phyloP scores from a whole-genome alignment of 2,113 vertebrate genomes.

The Phrynosoma platyrhinos region DNA sequence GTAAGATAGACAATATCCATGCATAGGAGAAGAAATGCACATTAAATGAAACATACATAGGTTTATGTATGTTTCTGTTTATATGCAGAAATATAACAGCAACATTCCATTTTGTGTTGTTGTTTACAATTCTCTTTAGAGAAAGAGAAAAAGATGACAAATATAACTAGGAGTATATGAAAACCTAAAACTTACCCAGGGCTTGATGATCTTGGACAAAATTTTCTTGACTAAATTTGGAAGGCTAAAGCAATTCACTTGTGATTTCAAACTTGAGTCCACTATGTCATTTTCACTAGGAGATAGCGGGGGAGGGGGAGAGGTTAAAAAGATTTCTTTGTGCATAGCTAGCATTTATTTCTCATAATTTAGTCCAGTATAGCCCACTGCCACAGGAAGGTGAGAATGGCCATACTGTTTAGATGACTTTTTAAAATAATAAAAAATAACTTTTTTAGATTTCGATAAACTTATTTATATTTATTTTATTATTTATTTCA shows the following conservation, averaged over 20 bases:
- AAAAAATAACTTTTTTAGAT: too few species aligned
- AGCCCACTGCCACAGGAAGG: background rate
- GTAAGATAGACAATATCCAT: background rate
- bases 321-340: background rate
- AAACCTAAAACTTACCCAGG: slow-evolving; percentile 80
- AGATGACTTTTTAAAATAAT: background rate
- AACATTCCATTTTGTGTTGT: background rate
- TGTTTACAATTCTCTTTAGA: background rate
- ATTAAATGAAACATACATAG: background rate
- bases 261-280: slow-evolving; percentile 76
- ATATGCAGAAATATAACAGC: background rate
- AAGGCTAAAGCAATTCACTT: slow-evolving; percentile 58
- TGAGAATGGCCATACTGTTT: background rate
- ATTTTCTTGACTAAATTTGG: slow-evolving; percentile 81
- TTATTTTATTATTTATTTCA: too few species aligned
- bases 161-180: background rate
- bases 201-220: slow-evolving; percentile 79
- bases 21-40: background rate
- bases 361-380: background rate
- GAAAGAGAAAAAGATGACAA: background rate
- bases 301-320: slow-evolving; percentile 33
- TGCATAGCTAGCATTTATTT: background rate
- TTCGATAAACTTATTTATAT: background rate
- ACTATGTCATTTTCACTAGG: slow-evolving; percentile 78
- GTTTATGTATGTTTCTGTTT: background rate